These are phyloP conservation scores for Bicyclus anynana DNA, from an alignment of 1,140 invertebrate genomes.

Conservation along the genomic window DNA sequence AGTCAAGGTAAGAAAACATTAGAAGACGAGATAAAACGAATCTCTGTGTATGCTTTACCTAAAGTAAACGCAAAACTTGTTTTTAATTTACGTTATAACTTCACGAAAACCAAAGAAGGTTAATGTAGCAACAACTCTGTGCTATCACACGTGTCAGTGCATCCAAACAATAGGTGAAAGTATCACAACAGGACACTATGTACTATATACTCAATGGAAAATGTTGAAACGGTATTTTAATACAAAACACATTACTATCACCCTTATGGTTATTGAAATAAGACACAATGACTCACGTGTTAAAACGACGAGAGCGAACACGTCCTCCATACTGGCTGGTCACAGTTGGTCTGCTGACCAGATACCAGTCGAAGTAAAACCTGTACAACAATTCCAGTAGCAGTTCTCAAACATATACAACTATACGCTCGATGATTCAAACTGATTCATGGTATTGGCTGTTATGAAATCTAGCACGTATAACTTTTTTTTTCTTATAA, in stretches of 20 bases:
- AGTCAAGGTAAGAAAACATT: too few relatives aligned
- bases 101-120: not conserved
- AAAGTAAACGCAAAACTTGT: not conserved
- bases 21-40: too few relatives aligned
- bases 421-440: not conserved
- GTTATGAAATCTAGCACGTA: not conserved
- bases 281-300: conserved; percentile 48
- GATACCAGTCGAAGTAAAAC: conserved; percentile 13
- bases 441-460: not conserved
- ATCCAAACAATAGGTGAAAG: conserved; percentile 25
- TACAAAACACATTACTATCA: not conserved
- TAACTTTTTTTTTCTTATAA: not conserved
- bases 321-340: conserved; percentile 48
- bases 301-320: conserved; percentile 52
- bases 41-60: not conserved
- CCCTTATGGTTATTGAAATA: conserved; percentile 12
- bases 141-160: conserved; percentile 6
- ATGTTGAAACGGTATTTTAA: conserved; percentile 23
- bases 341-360: conserved; percentile 33
- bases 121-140: not conserved
- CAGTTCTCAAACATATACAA: conserved; percentile 1
- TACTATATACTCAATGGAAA: conserved; percentile 18
- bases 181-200: conserved; percentile 10
- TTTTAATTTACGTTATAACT: not conserved
- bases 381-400: conserved; percentile 21